These are phyloP conservation scores for Hemicentrotus pulcherrimus DNA, from an alignment of 35 echinoderm and acorn worm species.

Conservation along the genomic window DNA sequence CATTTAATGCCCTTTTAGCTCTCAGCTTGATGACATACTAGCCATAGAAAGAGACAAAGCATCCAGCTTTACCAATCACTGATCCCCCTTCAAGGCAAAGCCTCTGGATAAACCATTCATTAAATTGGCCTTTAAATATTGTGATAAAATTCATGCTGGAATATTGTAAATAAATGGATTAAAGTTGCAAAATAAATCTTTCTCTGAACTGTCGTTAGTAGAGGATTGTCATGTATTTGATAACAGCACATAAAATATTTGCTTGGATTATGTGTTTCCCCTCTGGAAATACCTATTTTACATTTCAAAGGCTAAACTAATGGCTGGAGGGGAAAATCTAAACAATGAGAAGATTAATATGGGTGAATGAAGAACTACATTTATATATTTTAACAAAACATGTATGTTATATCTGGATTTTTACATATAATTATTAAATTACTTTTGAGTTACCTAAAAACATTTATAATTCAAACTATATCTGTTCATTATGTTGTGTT, in stretches of 20 bases:
- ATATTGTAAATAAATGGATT: neutral
- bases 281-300: neutral
- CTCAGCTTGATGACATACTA: neutral
- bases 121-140: too few species aligned
- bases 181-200: neutral
- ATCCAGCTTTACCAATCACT: neutral
- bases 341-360: neutral
- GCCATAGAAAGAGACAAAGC: neutral
- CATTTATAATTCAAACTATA: too few species aligned
- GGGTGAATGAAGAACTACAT: neutral
- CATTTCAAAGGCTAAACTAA: neutral
- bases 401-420: too few species aligned
- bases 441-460: too few species aligned
- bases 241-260: neutral
- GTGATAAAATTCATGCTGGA: neutral
- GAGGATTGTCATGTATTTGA: neutral
- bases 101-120: neutral
- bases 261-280: neutral
- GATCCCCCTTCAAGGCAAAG: neutral
- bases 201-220: neutral
- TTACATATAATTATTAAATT: too few species aligned
- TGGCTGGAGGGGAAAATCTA: neutral
- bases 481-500: neutral
- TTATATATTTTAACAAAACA: too few species aligned
- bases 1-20: too few species aligned